These are phyloP conservation scores for Zootermopsis nevadensis DNA, from an alignment of 2,888 invertebrate species.

Conservation along the genomic window DNA sequence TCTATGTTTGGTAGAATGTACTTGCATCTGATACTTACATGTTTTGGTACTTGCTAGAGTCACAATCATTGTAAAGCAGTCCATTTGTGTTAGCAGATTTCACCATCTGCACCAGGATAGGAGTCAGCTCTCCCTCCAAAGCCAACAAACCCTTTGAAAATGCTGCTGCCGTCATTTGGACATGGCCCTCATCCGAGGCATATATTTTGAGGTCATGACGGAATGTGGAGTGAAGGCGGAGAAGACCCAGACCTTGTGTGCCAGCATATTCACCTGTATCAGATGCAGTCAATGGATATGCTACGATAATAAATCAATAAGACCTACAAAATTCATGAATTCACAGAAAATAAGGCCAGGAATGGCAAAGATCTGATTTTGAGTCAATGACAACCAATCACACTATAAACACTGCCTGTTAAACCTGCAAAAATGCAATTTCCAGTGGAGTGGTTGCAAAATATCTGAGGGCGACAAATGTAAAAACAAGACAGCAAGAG, in stretches of 20 bases:
- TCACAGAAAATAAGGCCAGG: too few species aligned
- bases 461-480: too few species aligned
- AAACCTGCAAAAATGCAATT: too few species aligned
- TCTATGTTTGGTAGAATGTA: too few species aligned
- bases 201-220: slow-evolving; percentile 99
- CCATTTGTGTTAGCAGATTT: slow-evolving; percentile 99
- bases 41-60: slow-evolving; percentile 94
- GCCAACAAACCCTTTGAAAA: slow-evolving; percentile 98
- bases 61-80: slow-evolving; percentile 96
- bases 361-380: too few species aligned
- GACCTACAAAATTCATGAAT: too few species aligned
- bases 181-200: slow-evolving; percentile 98
- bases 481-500: too few species aligned
- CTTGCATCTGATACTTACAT: slow-evolving; percentile 73
- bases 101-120: slow-evolving; percentile 99
- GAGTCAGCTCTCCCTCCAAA: slow-evolving; percentile 97
- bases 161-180: slow-evolving; percentile 99
- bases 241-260: slow-evolving; percentile 94
- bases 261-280: slow-evolving; percentile 79
- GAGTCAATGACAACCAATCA: too few species aligned
- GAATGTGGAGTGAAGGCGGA: slow-evolving; percentile 97
- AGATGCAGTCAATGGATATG: neutral
- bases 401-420: too few species aligned
- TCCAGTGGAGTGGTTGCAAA: too few species aligned
- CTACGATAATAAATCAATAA: too few species aligned